These are phyloP conservation scores for Loriculus beryllinus DNA, from an alignment of 2,797 vertebrate genomes.

Conservation along the genomic window DNA sequence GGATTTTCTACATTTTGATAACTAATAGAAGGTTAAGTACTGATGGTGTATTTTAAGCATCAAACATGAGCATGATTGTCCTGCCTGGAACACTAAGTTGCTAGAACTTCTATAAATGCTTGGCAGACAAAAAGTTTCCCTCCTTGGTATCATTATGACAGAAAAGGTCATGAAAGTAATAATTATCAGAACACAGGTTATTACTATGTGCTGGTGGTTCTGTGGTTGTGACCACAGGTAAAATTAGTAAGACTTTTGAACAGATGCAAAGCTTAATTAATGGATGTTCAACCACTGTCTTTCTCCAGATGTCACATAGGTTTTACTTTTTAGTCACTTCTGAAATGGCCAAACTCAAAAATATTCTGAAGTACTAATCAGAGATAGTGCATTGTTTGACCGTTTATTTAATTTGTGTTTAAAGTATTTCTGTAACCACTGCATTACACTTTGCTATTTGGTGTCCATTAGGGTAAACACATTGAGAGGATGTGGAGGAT, in stretches of 20 bases:
- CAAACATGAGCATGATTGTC: background rate
- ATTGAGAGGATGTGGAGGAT: slow-evolving; percentile 4
- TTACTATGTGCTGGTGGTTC: background rate
- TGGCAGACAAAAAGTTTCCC: background rate
- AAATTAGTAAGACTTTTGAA: background rate
- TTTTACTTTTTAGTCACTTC: background rate
- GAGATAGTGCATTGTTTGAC: background rate
- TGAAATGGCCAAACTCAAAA: background rate
- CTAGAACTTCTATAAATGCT: background rate
- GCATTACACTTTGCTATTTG: background rate
- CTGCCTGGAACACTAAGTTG: background rate
- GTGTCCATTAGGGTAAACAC: background rate
- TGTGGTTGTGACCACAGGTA: background rate
- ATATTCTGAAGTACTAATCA: background rate
- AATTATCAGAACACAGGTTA: background rate
- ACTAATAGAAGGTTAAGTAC: background rate
- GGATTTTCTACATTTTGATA: background rate
- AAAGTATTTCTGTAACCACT: background rate
- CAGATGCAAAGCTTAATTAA: background rate
- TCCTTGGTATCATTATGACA: background rate
- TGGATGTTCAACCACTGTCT: background rate
- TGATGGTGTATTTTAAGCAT: background rate
- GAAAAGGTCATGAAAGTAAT: background rate
- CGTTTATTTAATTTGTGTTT: background rate
- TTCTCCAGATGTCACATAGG: background rate